These are phyloP conservation scores for Caenorhabditis briggsae DNA, from an alignment of 1,140 invertebrate species.

Conservation along the genomic window DNA sequence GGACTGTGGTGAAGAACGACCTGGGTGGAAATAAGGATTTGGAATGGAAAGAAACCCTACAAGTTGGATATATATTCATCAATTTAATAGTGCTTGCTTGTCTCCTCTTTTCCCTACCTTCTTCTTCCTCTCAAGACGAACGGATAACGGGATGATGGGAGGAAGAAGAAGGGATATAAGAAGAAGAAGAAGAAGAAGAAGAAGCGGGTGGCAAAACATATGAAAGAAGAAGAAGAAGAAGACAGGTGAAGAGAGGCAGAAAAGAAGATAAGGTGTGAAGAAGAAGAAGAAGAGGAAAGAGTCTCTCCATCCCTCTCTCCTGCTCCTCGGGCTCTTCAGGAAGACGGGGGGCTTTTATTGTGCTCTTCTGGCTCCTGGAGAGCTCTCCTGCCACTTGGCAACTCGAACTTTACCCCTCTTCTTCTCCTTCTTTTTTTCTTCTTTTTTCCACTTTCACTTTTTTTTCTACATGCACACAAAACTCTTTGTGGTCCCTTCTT, in stretches of 20 bases:
- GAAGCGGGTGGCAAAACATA: background rate
- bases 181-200: background rate
- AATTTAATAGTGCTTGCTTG: no score
- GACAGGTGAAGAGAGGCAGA: background rate
- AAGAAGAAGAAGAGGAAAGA: background rate
- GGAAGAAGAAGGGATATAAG: no score
- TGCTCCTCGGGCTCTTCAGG: background rate
- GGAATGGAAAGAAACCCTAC: no score
- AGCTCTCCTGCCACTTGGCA: conserved; percentile 35
- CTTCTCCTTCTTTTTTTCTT: background rate
- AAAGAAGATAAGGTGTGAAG: background rate
- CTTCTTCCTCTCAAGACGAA: no score
- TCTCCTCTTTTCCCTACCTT: no score
- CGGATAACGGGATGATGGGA: no score
- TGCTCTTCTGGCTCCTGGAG: conserved; percentile 9
- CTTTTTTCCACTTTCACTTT: background rate
- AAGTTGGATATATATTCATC: no score
- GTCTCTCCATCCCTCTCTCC: background rate
- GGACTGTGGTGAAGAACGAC: no score
- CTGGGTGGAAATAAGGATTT: no score
- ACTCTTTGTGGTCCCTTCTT: background rate
- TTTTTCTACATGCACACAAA: background rate
- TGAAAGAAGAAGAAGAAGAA: background rate
- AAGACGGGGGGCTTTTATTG: background rate
- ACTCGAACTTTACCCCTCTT: conserved; percentile 14